Conservation (phyloP, 2,113 vertebrate species). For the Caranx ignobilis region DNA sequence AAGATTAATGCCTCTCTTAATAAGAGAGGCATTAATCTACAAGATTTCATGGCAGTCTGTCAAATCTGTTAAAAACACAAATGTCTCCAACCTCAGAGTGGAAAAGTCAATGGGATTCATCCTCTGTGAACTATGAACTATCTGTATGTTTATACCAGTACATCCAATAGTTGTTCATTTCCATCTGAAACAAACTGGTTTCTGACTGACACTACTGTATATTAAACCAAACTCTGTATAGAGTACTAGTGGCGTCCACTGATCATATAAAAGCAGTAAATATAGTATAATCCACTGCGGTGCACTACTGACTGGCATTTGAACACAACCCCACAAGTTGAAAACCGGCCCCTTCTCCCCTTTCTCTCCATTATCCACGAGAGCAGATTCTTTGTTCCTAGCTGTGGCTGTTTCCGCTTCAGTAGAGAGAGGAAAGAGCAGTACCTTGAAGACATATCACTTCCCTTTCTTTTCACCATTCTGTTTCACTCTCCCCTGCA, state of each 20-base stretch:
- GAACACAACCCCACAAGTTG: background rate
- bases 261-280: background rate
- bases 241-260: background rate
- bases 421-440: constrained; percentile 39
- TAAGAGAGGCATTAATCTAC: no score
- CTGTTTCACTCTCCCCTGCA: constrained; percentile 3
- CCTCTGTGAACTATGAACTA: no score
- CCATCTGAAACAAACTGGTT: background rate
- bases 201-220: background rate
- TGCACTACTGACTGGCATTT: background rate
- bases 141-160: background rate
- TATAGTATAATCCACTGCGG: no score
- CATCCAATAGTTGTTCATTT: background rate
- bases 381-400: constrained; percentile 57
- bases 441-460: constrained; percentile 54
- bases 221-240: background rate
- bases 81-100: background rate
- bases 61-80: no score
- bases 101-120: background rate
- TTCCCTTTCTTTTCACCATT: constrained; percentile 29
- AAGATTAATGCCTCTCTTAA: no score
- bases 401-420: constrained; percentile 54
- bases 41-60: no score
- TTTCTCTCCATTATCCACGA: constrained; percentile 37
- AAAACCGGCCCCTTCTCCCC: background rate